Evolutionary conservation across 2,113 vertebrate species (phyloP), one percentile per base, ranked within the genome.

Genomic region (Ptilorrhoa leucosticta): DNA sequence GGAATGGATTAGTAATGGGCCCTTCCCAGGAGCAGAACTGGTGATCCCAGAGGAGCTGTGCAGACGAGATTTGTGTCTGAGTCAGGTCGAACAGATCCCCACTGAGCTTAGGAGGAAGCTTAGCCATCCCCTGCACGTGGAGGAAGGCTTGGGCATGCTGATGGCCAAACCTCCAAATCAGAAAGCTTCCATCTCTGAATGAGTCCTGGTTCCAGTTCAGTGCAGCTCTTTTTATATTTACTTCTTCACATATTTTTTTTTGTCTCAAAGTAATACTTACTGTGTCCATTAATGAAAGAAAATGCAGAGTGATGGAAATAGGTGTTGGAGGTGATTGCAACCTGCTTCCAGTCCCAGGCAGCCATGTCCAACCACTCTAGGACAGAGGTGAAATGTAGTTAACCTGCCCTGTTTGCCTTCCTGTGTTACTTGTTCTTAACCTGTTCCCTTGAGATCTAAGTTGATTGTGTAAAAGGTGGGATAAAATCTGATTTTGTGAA

Each of bases 91-190:
- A 39, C 58, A 48, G 40, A 33, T 60, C 77, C 35, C 17, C 8
- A 0, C 10, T 31, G 57, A 58, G 27, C 47, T 58, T 10, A 16
- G n/a, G n/a, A n/a, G n/a, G n/a, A n/a, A n/a, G n/a, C n/a, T n/a
- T n/a, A n/a, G n/a, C n/a, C n/a, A n/a, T n/a, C n/a, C 44, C 33
- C 73, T 73, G 76, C 1, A 3, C 1, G 1, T 40, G 39, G 37
- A 79, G 23, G 18, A 83, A 85, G 42, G 31, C 44, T 85, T 56
- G 50, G 71, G 26, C 30, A 17, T 31, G 7, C 15, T 30, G n/a
- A 24, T 35, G 12, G 31, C 53, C 56, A 70, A 33, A 24, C 28
- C 45, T n/a, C 48, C 40, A 53, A 48, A 73, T 7, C 53, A 53
- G 53, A 76, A 56, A 65, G 10, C 64, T 69, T 72, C 68, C 42